Conservation (phyloP, 2,113 vertebrate genomes). For the Marcusenius ussheri region DNA sequence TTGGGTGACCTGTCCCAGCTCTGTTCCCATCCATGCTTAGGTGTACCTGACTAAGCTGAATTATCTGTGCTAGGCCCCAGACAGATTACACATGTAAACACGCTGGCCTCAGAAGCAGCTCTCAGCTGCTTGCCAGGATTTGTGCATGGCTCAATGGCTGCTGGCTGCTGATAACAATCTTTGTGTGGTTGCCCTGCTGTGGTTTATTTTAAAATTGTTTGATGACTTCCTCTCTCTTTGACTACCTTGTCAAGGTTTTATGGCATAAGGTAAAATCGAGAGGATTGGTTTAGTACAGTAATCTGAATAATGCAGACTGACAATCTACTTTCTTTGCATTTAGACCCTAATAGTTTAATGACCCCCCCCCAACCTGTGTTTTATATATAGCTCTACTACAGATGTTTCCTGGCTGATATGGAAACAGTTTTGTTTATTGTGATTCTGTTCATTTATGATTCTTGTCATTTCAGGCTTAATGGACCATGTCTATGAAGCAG, state of each 20-base stretch:
- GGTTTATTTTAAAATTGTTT: background rate
- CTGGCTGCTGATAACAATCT: background rate
- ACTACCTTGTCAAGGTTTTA: background rate
- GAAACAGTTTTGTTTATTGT: background rate
- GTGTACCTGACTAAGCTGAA: background rate
- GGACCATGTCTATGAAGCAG: background rate
- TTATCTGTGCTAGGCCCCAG: background rate
- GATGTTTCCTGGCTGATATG: background rate
- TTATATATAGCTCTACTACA: background rate
- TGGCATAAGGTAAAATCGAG: background rate
- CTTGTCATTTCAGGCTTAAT: background rate
- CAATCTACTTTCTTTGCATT: background rate
- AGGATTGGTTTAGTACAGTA: background rate
- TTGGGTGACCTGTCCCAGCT: background rate
- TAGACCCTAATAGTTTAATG: background rate
- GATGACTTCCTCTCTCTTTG: background rate
- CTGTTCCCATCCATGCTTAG: background rate
- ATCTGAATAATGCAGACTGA: background rate
- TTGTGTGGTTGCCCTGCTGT: background rate
- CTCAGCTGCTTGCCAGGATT: constrained; percentile 12
- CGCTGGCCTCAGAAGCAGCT: background rate
- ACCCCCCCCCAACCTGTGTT: background rate
- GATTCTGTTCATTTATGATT: background rate
- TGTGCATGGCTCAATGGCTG: background rate
- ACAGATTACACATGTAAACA: constrained; percentile 16